phyloP scores from a whole-genome alignment of 2,888 invertebrate species.

The Ichneumoninae sp. region DNA sequence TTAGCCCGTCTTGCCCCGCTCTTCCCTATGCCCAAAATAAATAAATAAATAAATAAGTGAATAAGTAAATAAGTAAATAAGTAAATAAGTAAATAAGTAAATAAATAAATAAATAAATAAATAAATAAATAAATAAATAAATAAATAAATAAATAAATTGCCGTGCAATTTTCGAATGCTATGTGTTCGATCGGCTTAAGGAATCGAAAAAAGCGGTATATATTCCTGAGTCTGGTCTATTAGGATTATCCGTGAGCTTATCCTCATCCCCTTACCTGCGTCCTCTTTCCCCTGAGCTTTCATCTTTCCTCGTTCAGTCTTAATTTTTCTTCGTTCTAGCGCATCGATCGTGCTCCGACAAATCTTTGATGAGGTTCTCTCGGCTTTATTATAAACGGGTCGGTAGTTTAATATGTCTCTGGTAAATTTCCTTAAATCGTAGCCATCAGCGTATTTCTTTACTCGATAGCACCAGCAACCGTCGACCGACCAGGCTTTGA shows the following conservation, averaged over 20 bases:
- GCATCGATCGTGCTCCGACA: slow-evolving; percentile 20
- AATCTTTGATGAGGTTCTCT: slow-evolving; percentile 12
- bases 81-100: not conserved
- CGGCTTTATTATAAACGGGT: not conserved
- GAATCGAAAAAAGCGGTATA: slow-evolving; percentile 33
- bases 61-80: not conserved
- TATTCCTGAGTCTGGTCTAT: slow-evolving; percentile 38
- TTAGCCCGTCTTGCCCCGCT: too few relatives aligned
- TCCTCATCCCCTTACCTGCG: slow-evolving; percentile 45
- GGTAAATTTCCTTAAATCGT: not conserved
- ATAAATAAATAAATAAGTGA: not conserved
- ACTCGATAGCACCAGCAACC: not conserved
- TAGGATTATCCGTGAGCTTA: slow-evolving; percentile 69
- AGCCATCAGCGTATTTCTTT: not conserved
- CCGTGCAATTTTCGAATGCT: not conserved
- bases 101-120: not conserved
- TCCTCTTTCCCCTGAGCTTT: slow-evolving; percentile 40
- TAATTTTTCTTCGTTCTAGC: slow-evolving; percentile 57
- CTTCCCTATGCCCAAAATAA: not conserved
- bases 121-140: too few relatives aligned
- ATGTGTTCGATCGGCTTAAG: not conserved
- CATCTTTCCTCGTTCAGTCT: slow-evolving; percentile 20
- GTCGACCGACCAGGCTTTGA: slow-evolving; percentile 7
- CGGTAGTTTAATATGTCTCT: not conserved
- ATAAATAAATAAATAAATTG: not conserved